phyloP scores from a whole-genome alignment of 2,797 vertebrate species.

The Mergus octosetaceus region DNA sequence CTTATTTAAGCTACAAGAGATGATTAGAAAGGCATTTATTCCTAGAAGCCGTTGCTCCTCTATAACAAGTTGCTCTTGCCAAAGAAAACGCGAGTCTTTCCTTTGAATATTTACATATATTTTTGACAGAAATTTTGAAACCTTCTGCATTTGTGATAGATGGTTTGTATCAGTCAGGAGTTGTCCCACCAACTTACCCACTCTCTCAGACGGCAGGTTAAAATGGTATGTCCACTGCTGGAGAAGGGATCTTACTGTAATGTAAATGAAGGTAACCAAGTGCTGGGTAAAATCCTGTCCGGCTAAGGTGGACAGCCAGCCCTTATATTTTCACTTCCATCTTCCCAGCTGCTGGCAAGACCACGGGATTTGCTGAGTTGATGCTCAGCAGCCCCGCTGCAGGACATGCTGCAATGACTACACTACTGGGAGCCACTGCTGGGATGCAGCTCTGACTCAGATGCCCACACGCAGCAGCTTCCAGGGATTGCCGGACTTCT shows the following conservation, averaged over 20 bases:
- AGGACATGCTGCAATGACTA: background rate
- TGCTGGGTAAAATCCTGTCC: constrained; percentile 1
- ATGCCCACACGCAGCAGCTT: background rate
- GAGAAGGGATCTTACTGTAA: constrained; percentile 7
- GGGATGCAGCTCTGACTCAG: accelerated
- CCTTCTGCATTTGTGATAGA: background rate
- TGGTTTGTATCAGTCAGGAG: background rate
- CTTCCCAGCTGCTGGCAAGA: background rate
- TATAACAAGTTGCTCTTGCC: background rate
- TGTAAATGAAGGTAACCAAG: background rate
- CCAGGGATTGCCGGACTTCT: background rate
- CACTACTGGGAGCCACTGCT: background rate
- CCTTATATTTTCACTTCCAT: background rate
- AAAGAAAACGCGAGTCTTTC: background rate
- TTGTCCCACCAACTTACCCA: background rate
- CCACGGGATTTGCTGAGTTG: constrained; percentile 7
- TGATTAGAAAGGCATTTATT: background rate
- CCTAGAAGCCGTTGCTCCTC: background rate
- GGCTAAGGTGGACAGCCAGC: background rate
- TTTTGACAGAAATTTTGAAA: background rate
- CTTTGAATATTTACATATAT: background rate
- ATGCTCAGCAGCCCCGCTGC: background rate
- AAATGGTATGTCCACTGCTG: background rate
- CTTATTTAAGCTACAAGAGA: background rate
- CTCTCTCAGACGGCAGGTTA: background rate